Evolutionary conservation across 2,888 invertebrate genomes (phyloP), one percentile per base, ranked within the genome.

Genomic region (Drosophila tripunctata): DNA sequence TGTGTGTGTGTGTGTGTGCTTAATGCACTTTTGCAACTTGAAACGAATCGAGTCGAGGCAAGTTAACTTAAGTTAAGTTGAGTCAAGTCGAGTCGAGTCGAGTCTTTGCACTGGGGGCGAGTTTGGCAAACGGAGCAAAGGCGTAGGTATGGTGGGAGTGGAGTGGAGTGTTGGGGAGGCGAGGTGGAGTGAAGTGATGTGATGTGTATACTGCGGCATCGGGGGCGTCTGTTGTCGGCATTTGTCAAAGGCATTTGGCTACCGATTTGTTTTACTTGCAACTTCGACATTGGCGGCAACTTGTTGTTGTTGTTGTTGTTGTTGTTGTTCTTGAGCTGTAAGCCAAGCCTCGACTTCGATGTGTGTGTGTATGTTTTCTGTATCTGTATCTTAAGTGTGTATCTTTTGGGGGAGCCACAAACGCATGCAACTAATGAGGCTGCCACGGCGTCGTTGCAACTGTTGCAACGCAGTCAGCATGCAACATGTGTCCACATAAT

Each of bases 231-330:
- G 64, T 43, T 41, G 85, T 70, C 80, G 80, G 80, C 84, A 66
- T 80, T 80, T 86, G 84, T 80, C 87, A 80, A 80, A 80, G 87
- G 74, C 65, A 60, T 64, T 62, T 58, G 71, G 73, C 73, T 73
- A 76, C 73, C 73, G 76, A 73, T 73, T 76, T 76, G 76, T 61
- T 73, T 76, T 75, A 71, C 48, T 75, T 75, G 76, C 75, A 72
- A 75, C 71, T 68, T 52, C 70, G 75, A 72, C 72, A 75, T 73
- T 73, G 72, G 70, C 70, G 70, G 75, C 75, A 56, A 56, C 51
- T 43, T 60, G 45, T 63, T 45, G 74, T 31, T 71, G 48, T 38
- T 38, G 47, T n/a, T 36, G 55, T 5, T 33, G 61, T 22, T 35
- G 54, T 67, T 68, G 82, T 52, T 83, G 65, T 72, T 82, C 79